These are phyloP conservation scores for Acleris emargana DNA, from an alignment of 2,888 invertebrate species.

Conservation along the genomic window DNA sequence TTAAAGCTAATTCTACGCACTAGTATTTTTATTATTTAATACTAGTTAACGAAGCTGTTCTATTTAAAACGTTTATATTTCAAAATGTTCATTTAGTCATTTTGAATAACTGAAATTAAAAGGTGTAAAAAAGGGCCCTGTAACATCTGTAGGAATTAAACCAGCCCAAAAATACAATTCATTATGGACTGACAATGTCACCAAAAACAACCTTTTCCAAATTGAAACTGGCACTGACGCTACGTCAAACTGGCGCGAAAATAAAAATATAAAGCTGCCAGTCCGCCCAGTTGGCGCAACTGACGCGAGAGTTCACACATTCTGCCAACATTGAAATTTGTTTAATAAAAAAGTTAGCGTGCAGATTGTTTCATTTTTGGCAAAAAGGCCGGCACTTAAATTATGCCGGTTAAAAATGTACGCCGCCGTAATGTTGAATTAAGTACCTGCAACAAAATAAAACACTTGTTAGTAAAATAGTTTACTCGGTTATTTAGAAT, in stretches of 20 bases:
- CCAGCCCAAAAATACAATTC: too few species aligned
- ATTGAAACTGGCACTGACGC: conserved; percentile 14
- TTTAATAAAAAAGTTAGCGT: conserved; percentile 27
- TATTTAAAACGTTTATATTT: too few species aligned
- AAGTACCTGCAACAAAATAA: conserved; percentile 16
- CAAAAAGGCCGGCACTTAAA: background rate
- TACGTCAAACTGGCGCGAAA: conserved; percentile 15
- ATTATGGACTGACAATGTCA: background rate
- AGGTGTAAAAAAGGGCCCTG: too few species aligned
- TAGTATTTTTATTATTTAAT: too few species aligned
- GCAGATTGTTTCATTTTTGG: conserved; percentile 3
- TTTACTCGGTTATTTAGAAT: background rate
- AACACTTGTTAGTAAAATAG: background rate
- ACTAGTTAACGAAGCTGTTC: too few species aligned
- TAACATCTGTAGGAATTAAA: too few species aligned
- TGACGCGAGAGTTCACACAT: conserved; percentile 12
- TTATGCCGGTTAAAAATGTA: background rate
- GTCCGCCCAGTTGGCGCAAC: background rate
- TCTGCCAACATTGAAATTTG: conserved; percentile 26
- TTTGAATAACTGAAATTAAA: too few species aligned
- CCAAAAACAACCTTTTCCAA: conserved; percentile 3
- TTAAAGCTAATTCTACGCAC: too few species aligned
- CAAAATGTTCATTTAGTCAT: too few species aligned
- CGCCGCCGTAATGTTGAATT: background rate
- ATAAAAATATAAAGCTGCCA: conserved; percentile 12